Percentiles rank a stretch among this genome's conserved stretches.
Conservation (phyloP, 2,113 vertebrate species). For the Ramphastos sulfuratus region DNA sequence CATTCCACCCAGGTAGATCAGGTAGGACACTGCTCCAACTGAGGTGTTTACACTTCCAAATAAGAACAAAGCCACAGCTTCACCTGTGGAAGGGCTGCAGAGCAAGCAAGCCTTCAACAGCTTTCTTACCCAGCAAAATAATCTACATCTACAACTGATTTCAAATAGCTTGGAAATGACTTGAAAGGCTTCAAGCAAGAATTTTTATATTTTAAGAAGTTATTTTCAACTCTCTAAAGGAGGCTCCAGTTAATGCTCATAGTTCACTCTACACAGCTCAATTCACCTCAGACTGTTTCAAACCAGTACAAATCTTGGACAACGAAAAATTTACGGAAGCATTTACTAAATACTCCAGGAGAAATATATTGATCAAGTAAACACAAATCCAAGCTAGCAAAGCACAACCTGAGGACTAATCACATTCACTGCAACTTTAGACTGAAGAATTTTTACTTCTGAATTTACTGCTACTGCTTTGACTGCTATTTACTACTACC, state of each 20-base stretch:
- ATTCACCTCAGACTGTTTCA: neutral
- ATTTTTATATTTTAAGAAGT: neutral
- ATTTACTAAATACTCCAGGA: neutral
- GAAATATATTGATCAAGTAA: neutral
- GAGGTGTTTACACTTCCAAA: neutral
- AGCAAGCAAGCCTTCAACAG: neutral
- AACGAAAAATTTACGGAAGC: neutral
- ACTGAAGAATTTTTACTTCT: neutral
- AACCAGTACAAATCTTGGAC: neutral
- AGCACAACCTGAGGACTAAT: neutral
- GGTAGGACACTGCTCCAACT: neutral
- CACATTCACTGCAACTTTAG: neutral
- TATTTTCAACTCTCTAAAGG: neutral
- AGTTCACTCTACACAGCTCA: neutral
- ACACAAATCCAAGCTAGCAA: neutral
- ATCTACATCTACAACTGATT: neutral
- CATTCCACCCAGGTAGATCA: neutral
- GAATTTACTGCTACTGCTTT: neutral
- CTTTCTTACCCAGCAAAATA: neutral
- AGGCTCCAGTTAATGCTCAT: neutral
- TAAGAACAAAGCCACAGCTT: neutral
- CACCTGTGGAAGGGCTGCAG: neutral
- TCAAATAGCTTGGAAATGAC: neutral
- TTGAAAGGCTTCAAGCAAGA: accelerated
- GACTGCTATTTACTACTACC: neutral